phyloP scores from a whole-genome alignment of 2,113 vertebrate species.

The Oreocharis arfaki region DNA sequence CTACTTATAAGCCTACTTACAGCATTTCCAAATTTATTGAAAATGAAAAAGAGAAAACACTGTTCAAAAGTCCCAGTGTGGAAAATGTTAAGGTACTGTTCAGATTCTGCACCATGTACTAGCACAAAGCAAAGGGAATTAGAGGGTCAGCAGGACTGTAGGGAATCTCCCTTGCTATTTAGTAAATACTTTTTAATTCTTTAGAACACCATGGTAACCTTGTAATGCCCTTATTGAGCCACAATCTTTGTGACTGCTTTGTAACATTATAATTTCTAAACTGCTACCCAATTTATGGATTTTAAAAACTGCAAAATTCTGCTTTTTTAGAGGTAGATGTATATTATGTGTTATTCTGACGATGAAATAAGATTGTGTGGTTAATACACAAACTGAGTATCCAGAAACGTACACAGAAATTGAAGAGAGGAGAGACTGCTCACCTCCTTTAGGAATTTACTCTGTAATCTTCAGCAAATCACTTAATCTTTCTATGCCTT shows the following conservation, averaged over 20 bases:
- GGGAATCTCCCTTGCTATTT: not conserved
- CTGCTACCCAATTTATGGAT: not conserved
- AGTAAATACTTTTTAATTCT: slow-evolving; percentile 35
- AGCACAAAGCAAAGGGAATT: not conserved
- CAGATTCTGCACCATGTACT: not conserved
- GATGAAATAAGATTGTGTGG: not conserved
- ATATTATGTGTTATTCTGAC: not conserved
- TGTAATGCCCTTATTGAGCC: not conserved
- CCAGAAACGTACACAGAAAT: not conserved
- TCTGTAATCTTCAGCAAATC: not conserved
- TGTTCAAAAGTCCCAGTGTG: not conserved
- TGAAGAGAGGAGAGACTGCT: not conserved
- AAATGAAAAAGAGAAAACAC: not conserved
- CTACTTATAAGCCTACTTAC: not conserved
- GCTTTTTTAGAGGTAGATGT: not conserved
- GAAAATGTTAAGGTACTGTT: not conserved
- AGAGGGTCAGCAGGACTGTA: not conserved
- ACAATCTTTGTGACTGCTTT: not conserved
- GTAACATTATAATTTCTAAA: not conserved
- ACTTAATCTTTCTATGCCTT: not conserved
- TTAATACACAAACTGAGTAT: not conserved
- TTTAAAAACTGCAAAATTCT: not conserved
- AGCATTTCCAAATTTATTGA: not conserved
- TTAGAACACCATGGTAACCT: not conserved
- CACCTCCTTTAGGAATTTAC: not conserved